A percentile compares a stretch with the other conserved stretches of the same genome.
Conservation (phyloP, 2,888 invertebrate species). For the Scaptomyza flava region DNA sequence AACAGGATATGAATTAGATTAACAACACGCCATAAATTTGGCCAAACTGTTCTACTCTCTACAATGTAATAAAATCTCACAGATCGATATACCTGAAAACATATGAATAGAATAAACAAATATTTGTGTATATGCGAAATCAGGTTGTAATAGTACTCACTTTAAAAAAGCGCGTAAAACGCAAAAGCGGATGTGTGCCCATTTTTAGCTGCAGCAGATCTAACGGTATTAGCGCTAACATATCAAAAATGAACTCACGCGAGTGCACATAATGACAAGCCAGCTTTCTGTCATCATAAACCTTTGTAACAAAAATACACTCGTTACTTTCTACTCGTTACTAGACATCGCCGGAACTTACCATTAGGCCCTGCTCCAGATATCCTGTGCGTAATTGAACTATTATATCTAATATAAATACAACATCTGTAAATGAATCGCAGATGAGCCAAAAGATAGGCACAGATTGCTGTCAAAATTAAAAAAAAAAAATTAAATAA, state of each 20-base stretch:
- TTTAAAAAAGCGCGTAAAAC: slow-evolving; percentile 95
- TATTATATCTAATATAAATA: slow-evolving; percentile 94
- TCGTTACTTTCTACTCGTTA: neutral
- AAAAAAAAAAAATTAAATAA: neutral
- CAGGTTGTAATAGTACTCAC: slow-evolving; percentile 82
- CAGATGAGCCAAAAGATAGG: slow-evolving; percentile 91
- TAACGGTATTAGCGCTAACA: slow-evolving; percentile 92
- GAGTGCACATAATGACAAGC: slow-evolving; percentile 95
- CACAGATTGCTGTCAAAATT: slow-evolving; percentile 86
- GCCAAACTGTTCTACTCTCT: slow-evolving; percentile 97
- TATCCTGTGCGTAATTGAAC: slow-evolving; percentile 98
- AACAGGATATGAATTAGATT: slow-evolving; percentile 97
- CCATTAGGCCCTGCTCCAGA: slow-evolving; percentile 97
- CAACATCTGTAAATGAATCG: slow-evolving; percentile 93
- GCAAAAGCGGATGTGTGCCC: slow-evolving; percentile 93
- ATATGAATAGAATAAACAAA: neutral
- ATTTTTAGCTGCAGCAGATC: slow-evolving; percentile 94
- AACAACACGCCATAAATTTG: slow-evolving; percentile 97
- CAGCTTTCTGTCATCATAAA: slow-evolving; percentile 95
- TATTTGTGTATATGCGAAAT: no score
- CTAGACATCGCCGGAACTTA: slow-evolving; percentile 68
- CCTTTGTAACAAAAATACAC: slow-evolving; percentile 83
- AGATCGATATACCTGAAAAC: slow-evolving; percentile 91
- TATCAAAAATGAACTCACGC: slow-evolving; percentile 92
- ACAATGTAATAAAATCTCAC: slow-evolving; percentile 98